phyloP scores from a whole-genome alignment of 2,797 vertebrate species.

The Cossypha heuglini region DNA sequence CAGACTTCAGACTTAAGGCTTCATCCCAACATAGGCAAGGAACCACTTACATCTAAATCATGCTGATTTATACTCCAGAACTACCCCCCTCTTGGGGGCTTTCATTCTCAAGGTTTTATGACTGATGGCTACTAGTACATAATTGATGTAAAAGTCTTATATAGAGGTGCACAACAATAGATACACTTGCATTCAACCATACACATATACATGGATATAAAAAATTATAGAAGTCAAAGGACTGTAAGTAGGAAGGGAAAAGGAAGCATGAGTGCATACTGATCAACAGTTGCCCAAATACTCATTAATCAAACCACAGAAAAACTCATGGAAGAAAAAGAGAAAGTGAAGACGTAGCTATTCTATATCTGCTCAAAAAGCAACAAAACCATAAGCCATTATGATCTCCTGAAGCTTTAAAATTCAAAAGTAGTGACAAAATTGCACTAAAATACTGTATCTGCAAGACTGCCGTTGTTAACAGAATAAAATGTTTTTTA shows the following conservation, averaged over 20 bases:
- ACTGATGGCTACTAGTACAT: fast-evolving
- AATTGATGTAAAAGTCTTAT: not conserved
- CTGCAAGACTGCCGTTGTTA: not conserved
- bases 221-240: not conserved
- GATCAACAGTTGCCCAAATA: not conserved
- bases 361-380: not conserved
- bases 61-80: fast-evolving
- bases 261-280: not conserved
- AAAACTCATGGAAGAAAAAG: not conserved
- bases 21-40: not conserved
- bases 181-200: not conserved
- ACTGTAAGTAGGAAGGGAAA: not conserved
- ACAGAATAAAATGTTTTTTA: not conserved
- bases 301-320: not conserved
- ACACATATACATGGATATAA: fast-evolving
- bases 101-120: not conserved
- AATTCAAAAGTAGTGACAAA: not conserved
- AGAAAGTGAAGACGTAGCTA: not conserved
- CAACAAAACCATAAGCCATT: not conserved
- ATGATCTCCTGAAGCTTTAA: not conserved
- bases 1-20: not conserved
- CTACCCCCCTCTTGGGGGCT: not conserved
- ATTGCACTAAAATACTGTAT: not conserved
- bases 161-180: fast-evolving
- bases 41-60: not conserved